Conservation (phyloP, 1,140 invertebrate species). For the Drosophila azteca region DNA sequence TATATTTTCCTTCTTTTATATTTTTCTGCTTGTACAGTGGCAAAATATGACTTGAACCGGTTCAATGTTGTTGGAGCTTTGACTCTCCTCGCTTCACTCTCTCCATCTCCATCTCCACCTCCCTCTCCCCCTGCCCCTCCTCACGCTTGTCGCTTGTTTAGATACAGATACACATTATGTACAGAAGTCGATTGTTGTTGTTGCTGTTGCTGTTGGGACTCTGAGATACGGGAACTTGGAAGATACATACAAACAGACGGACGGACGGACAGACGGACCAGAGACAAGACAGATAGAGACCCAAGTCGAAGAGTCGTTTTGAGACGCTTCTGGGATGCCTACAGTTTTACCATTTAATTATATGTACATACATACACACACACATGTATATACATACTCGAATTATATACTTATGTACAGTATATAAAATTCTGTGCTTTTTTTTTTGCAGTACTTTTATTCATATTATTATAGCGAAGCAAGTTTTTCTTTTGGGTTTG, state of each 20-base stretch:
- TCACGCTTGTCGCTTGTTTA: slow-evolving; percentile 46
- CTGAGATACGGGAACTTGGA: slow-evolving; percentile 44
- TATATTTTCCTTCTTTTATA: slow-evolving; percentile 3
- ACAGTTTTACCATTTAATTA: slow-evolving; percentile 41
- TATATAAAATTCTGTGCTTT: neutral
- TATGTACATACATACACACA: slow-evolving; percentile 13
- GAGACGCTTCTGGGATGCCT: slow-evolving; percentile 42
- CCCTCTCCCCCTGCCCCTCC: neutral
- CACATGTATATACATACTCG: slow-evolving; percentile 9
- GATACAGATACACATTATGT: slow-evolving; percentile 76
- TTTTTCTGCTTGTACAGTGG: slow-evolving; percentile 48
- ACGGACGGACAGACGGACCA: slow-evolving; percentile 10
- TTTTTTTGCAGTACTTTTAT: slow-evolving; percentile 2
- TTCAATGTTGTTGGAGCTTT: slow-evolving; percentile 62
- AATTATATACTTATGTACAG: slow-evolving; percentile 3
- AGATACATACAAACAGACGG: slow-evolving; percentile 3
- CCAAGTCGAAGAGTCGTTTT: slow-evolving; percentile 37
- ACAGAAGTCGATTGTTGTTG: slow-evolving; percentile 55
- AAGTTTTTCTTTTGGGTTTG: slow-evolving; percentile 8
- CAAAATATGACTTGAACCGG: slow-evolving; percentile 74
- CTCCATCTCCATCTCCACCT: neutral
- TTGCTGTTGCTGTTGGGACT: slow-evolving; percentile 36
- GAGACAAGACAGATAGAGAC: slow-evolving; percentile 14
- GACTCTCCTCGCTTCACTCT: slow-evolving; percentile 27
- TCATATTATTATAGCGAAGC: slow-evolving; percentile 15